These are phyloP conservation scores for Monodelphis domestica DNA, from an alignment of 2,797 vertebrate genomes.

Conservation along the genomic window DNA sequence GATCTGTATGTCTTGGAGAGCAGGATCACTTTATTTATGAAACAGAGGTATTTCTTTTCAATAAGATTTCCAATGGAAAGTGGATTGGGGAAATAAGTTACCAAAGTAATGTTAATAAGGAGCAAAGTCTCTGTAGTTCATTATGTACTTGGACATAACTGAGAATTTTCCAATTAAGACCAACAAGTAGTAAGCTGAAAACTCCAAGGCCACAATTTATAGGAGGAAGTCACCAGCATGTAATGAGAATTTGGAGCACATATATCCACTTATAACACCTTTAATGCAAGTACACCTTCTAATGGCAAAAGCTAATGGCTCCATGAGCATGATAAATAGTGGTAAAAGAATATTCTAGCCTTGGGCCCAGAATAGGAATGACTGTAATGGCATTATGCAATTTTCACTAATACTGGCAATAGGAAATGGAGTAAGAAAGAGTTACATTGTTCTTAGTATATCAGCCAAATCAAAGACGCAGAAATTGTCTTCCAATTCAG, in stretches of 20 bases:
- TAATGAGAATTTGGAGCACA: slow-evolving; percentile 78
- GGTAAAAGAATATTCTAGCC: slow-evolving; percentile 60
- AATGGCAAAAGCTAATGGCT: slow-evolving; percentile 75
- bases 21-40: slow-evolving; percentile 58
- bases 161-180: slow-evolving; percentile 79
- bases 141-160: slow-evolving; percentile 68
- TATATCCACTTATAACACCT: slow-evolving; percentile 70
- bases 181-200: slow-evolving; percentile 72
- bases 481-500: slow-evolving; percentile 20
- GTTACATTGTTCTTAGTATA: slow-evolving; percentile 1
- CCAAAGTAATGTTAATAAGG: slow-evolving; percentile 75
- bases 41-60: slow-evolving; percentile 65
- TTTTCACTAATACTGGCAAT: slow-evolving; percentile 55
- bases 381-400: slow-evolving; percentile 22
- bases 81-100: slow-evolving; percentile 75
- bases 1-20: slow-evolving; percentile 46
- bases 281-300: slow-evolving; percentile 67
- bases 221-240: slow-evolving; percentile 62
- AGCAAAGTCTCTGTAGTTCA: slow-evolving; percentile 73
- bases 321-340: slow-evolving; percentile 71
- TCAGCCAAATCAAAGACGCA: background rate
- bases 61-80: slow-evolving; percentile 60
- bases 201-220: slow-evolving; percentile 72
- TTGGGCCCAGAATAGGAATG: slow-evolving; percentile 36
- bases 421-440: slow-evolving; percentile 19